These are phyloP conservation scores for Cryptomyrus ogoouensis DNA, from an alignment of 2,113 vertebrate genomes.

Conservation along the genomic window DNA sequence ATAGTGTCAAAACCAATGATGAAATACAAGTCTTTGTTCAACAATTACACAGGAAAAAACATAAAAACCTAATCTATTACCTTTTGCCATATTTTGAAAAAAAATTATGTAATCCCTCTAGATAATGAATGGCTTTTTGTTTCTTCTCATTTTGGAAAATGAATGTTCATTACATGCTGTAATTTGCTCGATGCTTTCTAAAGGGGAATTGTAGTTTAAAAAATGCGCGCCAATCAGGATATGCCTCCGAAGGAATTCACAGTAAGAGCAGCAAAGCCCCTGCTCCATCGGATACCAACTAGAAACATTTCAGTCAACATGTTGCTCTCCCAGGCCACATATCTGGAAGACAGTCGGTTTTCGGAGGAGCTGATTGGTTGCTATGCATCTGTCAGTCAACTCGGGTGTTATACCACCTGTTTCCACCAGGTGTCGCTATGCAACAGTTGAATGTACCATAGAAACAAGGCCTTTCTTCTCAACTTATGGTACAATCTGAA, in stretches of 20 bases:
- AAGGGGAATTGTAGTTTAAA: not conserved
- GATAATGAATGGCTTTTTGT: not conserved
- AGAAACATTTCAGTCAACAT: not conserved
- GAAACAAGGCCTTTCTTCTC: not conserved
- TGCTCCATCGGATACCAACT: not conserved
- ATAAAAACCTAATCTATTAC: not conserved
- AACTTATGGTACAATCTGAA: constrained; percentile 6
- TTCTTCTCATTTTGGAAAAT: not conserved
- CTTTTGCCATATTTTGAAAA: not conserved
- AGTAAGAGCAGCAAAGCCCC: not conserved
- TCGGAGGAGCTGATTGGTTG: not conserved
- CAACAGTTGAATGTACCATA: constrained; percentile 22
- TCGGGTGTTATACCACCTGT: not conserved
- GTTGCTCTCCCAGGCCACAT: not conserved
- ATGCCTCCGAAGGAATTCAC: not conserved
- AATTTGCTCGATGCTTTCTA: not conserved
- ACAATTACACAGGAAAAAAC: not conserved
- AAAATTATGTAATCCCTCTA: not conserved
- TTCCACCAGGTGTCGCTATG: constrained; percentile 34
- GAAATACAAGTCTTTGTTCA: not conserved
- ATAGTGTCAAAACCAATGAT: not conserved
- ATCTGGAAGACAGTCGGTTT: not conserved
- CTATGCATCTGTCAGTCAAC: not conserved
- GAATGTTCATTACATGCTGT: not conserved
- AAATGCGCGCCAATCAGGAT: not conserved